These are phyloP conservation scores for Gisinianus flammeolus DNA, from an alignment of 2,888 invertebrate species.

Conservation along the genomic window DNA sequence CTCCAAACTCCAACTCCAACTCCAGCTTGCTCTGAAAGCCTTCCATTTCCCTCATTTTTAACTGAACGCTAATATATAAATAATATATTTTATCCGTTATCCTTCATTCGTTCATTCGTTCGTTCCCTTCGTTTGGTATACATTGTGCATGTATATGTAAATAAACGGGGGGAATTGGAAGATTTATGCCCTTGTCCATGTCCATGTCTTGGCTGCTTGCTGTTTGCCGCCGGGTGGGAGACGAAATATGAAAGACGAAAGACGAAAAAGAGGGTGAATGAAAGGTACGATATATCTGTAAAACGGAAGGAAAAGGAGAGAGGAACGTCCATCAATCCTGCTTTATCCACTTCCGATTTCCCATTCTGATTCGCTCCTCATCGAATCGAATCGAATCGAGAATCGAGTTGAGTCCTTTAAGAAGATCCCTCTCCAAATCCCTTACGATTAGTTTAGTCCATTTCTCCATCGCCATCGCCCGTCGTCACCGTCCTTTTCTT, in stretches of 20 bases:
- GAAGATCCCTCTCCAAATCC: not conserved
- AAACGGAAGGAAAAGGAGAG: not conserved
- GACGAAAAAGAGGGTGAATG: not conserved
- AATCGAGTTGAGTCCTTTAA: not conserved
- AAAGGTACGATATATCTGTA: not conserved
- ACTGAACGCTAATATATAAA: not conserved
- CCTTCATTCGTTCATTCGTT: not conserved
- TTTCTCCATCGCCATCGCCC: too few relatives aligned
- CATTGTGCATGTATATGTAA: too few relatives aligned
- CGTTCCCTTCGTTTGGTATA: not conserved
- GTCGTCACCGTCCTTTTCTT: too few relatives aligned
- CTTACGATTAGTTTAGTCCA: too few relatives aligned
- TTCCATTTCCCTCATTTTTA: not conserved
- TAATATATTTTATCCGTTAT: not conserved
- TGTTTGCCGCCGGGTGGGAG: too few relatives aligned
- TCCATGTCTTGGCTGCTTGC: not conserved
- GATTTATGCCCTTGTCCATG: too few relatives aligned
- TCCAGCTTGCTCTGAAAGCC: too few relatives aligned
- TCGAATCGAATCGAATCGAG: not conserved
- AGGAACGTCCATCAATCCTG: conserved; percentile 24
- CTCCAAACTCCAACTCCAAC: not conserved
- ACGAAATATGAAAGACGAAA: not conserved
- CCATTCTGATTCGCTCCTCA: not conserved
- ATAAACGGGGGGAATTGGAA: too few relatives aligned
- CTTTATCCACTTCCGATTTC: conserved; percentile 26